Evolutionary conservation across 2,888 invertebrate species (phyloP).

Genomic region (Agriotes lineatus): DNA sequence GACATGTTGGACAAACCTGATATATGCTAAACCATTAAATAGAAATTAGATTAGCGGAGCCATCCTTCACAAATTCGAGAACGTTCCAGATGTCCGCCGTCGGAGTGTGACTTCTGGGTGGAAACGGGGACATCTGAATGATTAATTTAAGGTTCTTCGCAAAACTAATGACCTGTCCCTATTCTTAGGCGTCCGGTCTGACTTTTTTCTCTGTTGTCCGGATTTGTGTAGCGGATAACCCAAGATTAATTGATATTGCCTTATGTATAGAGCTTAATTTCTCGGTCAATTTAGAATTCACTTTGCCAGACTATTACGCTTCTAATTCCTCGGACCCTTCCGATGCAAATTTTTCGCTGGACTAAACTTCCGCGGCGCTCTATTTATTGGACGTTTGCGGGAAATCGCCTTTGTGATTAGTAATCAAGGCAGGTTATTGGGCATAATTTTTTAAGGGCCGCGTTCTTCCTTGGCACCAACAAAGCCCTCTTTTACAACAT

Average conservation of each 20-base stretch:
- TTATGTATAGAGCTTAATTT: no score
- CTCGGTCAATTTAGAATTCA: neutral
- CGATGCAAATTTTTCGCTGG: no score
- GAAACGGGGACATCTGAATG: slow-evolving; percentile 11
- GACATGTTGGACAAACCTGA: no score
- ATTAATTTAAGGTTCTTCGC: slow-evolving; percentile 12
- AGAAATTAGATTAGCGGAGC: slow-evolving; percentile 16
- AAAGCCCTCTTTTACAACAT: neutral
- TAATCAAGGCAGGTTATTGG: neutral
- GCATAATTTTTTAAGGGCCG: neutral
- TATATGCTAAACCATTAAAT: no score
- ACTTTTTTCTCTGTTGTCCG: neutral
- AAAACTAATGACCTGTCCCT: slow-evolving; percentile 18
- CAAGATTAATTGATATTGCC: neutral
- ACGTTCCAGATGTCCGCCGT: slow-evolving; percentile 4
- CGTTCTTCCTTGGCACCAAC: neutral
- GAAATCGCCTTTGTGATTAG: no score
- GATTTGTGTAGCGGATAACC: neutral
- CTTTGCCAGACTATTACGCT: no score
- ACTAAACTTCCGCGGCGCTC: no score
- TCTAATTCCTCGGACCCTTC: no score
- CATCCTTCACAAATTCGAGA: neutral
- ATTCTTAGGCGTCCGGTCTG: slow-evolving; percentile 7
- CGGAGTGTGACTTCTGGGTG: neutral
- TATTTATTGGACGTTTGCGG: no score